Conservation (phyloP, 2,113 vertebrate species). For the Chrysochloris asiatica region DNA sequence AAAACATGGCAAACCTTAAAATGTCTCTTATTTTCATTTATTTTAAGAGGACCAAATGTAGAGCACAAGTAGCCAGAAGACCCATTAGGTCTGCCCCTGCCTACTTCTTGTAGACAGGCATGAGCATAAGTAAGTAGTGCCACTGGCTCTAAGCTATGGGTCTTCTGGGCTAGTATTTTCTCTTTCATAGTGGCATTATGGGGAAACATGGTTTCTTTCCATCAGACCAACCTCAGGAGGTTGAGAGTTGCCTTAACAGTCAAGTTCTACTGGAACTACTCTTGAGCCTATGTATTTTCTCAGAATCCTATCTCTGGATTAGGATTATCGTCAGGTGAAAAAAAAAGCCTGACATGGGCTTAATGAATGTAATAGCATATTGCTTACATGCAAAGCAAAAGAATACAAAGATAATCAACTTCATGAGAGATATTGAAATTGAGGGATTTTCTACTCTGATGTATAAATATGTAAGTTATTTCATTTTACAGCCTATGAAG, state of each 20-base stretch:
- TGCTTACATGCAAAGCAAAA: conserved; percentile 64
- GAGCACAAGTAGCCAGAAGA: not conserved
- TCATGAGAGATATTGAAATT: conserved; percentile 61
- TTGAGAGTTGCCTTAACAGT: conserved; percentile 71
- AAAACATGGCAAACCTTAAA: conserved; percentile 55
- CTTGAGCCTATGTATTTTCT: conserved; percentile 62
- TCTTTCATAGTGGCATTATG: conserved; percentile 54
- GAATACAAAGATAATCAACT: conserved; percentile 59
- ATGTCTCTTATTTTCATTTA: conserved; percentile 53
- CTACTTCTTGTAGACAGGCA: conserved; percentile 23
- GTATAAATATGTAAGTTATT: conserved; percentile 53
- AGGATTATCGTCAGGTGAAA: conserved; percentile 64
- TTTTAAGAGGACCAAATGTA: conserved; percentile 58
- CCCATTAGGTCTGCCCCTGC: not conserved
- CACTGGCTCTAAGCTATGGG: conserved; percentile 23
- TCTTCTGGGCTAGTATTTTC: not conserved
- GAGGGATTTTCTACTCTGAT: conserved; percentile 57
- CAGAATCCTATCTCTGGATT: conserved; percentile 54
- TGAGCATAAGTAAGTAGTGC: conserved; percentile 20
- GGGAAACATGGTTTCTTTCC: conserved; percentile 47
- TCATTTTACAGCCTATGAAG: conserved; percentile 35
- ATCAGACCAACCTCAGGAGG: conserved; percentile 55
- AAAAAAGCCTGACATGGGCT: conserved; percentile 67
- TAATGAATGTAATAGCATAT: conserved; percentile 69
- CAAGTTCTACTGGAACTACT: conserved; percentile 71